phyloP scores from a whole-genome alignment of 2,113 vertebrate genomes.

The Pampusana beccarii region DNA sequence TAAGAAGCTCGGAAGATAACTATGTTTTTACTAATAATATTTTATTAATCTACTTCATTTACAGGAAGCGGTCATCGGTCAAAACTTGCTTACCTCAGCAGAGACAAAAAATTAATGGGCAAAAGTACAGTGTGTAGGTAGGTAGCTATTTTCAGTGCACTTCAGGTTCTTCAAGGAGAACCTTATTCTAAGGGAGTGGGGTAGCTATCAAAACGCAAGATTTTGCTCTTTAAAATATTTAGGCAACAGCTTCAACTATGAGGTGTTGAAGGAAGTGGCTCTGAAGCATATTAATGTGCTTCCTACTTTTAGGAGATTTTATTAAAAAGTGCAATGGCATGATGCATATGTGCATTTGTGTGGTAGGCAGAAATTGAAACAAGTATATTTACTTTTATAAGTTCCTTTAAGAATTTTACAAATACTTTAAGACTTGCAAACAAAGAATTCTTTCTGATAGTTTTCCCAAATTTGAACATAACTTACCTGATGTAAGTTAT shows the following conservation, averaged over 20 bases:
- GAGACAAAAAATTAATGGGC: conserved; percentile 67
- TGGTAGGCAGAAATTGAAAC: neutral
- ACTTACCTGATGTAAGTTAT: neutral
- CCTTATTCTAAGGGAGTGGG: neutral
- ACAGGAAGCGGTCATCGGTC: neutral
- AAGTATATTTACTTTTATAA: neutral
- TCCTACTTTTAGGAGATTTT: neutral
- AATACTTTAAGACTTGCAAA: neutral
- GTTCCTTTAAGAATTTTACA: neutral
- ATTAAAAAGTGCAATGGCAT: neutral
- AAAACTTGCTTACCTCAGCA: conserved; percentile 59
- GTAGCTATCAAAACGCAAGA: neutral
- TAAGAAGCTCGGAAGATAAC: neutral
- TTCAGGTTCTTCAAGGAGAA: neutral
- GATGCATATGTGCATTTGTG: neutral
- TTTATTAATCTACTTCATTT: conserved; percentile 61
- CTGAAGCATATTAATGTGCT: neutral
- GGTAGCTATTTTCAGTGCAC: conserved; percentile 35
- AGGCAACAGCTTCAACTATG: neutral
- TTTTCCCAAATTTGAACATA: neutral
- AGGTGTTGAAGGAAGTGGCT: neutral
- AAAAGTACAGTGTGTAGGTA: conserved; percentile 62
- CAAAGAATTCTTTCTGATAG: neutral
- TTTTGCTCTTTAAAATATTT: neutral
- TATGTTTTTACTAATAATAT: conserved; percentile 13